These are phyloP conservation scores for Psittacula derbiana DNA, from an alignment of 2,797 vertebrate genomes.

Conservation along the genomic window DNA sequence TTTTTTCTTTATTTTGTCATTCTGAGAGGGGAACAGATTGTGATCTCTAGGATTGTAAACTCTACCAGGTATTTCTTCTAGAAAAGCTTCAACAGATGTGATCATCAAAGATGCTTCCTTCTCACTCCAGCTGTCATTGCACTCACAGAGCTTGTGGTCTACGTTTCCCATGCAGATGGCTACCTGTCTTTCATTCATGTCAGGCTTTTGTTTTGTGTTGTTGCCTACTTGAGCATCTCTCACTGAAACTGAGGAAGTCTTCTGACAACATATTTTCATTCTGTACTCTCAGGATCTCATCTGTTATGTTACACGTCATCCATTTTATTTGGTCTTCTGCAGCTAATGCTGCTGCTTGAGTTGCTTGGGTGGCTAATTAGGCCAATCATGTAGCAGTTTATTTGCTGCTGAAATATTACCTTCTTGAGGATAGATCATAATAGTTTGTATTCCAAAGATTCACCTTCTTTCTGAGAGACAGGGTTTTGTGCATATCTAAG, in stretches of 20 bases:
- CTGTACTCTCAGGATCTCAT: not conserved
- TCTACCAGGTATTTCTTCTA: not conserved
- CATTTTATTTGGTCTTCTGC: not conserved
- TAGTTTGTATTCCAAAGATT: not conserved
- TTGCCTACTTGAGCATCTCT: not conserved
- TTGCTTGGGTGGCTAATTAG: not conserved
- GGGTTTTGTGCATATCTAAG: not conserved
- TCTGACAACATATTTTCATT: not conserved
- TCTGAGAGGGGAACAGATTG: not conserved
- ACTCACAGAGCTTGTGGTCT: not conserved
- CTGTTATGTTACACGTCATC: not conserved
- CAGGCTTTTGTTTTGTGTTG: not conserved
- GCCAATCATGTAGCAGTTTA: not conserved
- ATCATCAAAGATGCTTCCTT: not conserved
- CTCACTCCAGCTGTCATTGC: not conserved
- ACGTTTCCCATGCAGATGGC: not conserved
- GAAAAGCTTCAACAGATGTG: not conserved
- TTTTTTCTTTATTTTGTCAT: not conserved
- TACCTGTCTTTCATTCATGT: not conserved
- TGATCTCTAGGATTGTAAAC: not conserved
- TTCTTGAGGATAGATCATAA: not conserved
- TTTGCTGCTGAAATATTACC: not conserved
- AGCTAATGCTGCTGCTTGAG: not conserved
- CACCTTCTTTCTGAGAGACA: not conserved
- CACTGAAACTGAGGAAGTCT: not conserved